phyloP scores from a whole-genome alignment of 2,888 invertebrate species.

The Nomada ruficornis region DNA sequence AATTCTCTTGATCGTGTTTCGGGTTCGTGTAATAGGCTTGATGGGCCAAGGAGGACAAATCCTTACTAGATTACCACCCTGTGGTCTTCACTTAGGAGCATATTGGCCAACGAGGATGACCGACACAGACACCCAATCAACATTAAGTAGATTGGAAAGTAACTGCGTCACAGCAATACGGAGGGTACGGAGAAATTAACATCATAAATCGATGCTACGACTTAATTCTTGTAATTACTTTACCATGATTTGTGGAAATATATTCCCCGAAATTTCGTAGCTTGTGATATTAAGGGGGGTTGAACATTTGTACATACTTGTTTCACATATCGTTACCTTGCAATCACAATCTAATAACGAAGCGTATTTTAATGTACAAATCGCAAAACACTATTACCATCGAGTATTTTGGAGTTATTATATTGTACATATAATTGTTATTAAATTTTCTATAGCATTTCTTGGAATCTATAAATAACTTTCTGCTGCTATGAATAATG shows the following conservation, averaged over 20 bases:
- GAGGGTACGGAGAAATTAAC: neutral
- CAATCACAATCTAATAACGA: no score
- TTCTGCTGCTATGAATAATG: no score
- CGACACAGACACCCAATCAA: slow-evolving; percentile 12
- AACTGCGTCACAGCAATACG: neutral
- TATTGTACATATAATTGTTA: no score
- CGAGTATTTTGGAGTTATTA: no score
- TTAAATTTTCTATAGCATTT: no score
- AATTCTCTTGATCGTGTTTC: neutral
- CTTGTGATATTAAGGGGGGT: neutral
- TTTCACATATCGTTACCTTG: no score
- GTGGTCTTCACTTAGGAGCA: neutral
- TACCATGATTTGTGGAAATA: neutral
- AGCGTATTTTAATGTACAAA: no score
- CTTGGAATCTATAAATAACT: no score
- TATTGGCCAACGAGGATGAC: slow-evolving; percentile 5
- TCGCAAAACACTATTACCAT: no score
- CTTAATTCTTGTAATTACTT: neutral
- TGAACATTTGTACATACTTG: neutral
- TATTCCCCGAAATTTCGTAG: no score
- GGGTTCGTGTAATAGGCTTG: neutral
- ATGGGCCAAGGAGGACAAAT: neutral
- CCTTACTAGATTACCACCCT: neutral
- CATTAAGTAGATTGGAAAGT: slow-evolving; percentile 15
- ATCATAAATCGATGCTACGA: neutral